These are phyloP conservation scores for Calidris pugnax DNA, from an alignment of 2,113 vertebrate genomes.

Conservation along the genomic window DNA sequence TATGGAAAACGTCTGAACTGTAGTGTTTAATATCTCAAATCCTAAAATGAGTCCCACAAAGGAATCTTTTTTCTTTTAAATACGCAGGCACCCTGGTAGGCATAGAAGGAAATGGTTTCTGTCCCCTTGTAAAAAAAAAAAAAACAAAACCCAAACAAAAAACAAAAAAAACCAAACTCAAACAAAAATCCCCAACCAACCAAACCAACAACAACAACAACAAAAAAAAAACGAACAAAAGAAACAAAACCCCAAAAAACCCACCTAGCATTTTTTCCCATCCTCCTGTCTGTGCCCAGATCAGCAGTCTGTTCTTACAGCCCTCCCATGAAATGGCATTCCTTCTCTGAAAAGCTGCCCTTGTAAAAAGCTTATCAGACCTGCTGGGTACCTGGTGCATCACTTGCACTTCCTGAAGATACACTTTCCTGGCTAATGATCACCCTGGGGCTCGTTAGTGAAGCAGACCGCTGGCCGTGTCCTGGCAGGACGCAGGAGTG, in stretches of 20 bases:
- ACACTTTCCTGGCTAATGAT: accelerated
- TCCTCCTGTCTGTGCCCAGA: background rate
- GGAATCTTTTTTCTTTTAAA: background rate
- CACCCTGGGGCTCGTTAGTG: accelerated
- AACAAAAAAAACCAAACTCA: too few relatives aligned
- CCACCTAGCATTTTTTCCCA: background rate
- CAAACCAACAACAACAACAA: too few relatives aligned
- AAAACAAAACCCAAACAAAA: too few relatives aligned
- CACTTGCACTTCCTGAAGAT: background rate
- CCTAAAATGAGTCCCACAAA: background rate
- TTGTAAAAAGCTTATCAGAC: background rate
- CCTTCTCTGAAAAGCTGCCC: background rate
- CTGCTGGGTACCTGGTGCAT: background rate
- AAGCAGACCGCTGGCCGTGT: background rate
- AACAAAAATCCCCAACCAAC: too few relatives aligned
- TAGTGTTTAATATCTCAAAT: background rate
- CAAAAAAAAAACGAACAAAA: too few relatives aligned
- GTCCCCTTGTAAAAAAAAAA: background rate
- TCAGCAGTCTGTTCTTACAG: background rate
- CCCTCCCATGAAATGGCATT: background rate
- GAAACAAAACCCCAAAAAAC: background rate
- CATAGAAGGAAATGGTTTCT: background rate
- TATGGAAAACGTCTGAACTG: background rate
- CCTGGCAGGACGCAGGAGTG: background rate
- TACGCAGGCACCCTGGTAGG: background rate